Conservation (phyloP, 2,113 vertebrate genomes). For the Hemibagrus wyckioides region DNA sequence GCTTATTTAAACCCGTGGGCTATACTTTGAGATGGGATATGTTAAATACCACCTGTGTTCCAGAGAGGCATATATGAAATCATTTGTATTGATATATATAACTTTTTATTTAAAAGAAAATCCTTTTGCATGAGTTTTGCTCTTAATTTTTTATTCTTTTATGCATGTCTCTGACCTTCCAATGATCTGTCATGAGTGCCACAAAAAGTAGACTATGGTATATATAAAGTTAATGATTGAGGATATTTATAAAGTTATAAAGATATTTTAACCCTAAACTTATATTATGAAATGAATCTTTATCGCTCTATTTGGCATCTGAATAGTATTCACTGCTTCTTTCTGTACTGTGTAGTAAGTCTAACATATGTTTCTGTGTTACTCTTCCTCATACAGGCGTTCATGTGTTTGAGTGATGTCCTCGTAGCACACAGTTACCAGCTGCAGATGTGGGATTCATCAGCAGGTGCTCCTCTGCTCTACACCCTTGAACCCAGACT, state of each 20-base stretch:
- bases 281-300: not conserved
- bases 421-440: constrained; percentile 82
- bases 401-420: constrained; percentile 83
- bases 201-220: not conserved
- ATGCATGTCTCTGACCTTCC: not conserved
- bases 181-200: constrained; percentile 2
- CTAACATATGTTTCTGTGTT: not conserved
- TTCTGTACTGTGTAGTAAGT: not conserved
- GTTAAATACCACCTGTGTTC: not conserved
- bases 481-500: constrained; percentile 78
- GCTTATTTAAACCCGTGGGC: not conserved
- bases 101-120: not conserved
- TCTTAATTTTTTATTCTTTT: constrained; percentile 14
- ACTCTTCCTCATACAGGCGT: constrained; percentile 69
- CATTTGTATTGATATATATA: constrained; percentile 32
- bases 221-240: not conserved
- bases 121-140: constrained; percentile 10
- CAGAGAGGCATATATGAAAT: not conserved
- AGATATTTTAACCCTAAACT: not conserved
- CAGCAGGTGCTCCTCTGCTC: constrained; percentile 61
- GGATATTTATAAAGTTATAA: not conserved
- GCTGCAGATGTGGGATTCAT: constrained; percentile 71
- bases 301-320: not conserved
- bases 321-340: not conserved
- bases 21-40: not conserved